Conservation (phyloP, 2,113 vertebrate genomes). For the Apteryx owenii region DNA sequence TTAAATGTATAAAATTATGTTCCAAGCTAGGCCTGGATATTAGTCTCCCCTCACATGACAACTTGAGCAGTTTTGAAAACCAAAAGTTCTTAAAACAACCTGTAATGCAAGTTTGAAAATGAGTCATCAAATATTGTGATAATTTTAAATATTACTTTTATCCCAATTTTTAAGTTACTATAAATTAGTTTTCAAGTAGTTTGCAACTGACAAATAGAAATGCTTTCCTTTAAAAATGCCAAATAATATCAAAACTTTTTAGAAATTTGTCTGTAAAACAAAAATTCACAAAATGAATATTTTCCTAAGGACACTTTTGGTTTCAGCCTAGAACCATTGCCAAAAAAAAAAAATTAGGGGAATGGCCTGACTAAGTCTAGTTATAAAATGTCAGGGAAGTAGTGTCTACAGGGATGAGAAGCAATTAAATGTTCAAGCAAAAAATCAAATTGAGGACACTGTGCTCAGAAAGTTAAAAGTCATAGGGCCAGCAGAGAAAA, state of each 20-base stretch:
- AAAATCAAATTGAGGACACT: conserved; percentile 3
- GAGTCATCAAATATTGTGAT: not conserved
- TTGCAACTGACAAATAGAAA: not conserved
- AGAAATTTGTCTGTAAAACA: not conserved
- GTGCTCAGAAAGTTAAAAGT: conserved; percentile 16
- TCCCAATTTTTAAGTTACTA: not conserved
- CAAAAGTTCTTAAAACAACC: not conserved
- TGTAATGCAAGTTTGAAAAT: not conserved
- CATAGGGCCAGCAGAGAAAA: not conserved
- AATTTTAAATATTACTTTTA: not conserved
- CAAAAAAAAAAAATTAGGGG: not conserved
- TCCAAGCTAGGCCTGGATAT: not conserved
- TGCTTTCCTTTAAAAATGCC: not conserved
- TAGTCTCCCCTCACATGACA: not conserved
- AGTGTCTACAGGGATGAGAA: not conserved
- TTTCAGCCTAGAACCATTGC: not conserved
- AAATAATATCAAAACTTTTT: not conserved
- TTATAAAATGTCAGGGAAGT: conserved; percentile 34
- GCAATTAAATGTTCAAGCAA: conserved; percentile 39
- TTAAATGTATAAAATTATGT: not conserved
- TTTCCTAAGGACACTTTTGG: not conserved
- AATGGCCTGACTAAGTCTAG: conserved; percentile 26
- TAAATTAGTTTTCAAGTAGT: not conserved
- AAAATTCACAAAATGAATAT: not conserved
- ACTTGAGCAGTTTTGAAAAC: not conserved